phyloP scores from a whole-genome alignment of 2,797 vertebrate genomes.

The Lepus townsendii region DNA sequence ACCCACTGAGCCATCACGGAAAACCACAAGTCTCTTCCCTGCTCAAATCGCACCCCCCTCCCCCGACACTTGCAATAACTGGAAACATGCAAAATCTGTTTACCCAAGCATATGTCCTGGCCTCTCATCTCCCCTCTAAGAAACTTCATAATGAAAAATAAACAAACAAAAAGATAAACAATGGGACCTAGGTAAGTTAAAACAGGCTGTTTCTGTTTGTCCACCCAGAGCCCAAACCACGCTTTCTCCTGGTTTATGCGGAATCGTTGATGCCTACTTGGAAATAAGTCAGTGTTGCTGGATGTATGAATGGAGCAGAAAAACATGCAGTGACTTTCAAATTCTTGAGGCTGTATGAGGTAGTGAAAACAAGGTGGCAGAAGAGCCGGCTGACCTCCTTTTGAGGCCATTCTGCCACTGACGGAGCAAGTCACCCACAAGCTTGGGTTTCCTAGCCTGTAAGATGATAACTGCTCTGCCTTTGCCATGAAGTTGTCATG shows the following conservation, averaged over 20 bases:
- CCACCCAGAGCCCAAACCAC: background rate
- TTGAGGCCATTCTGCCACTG: background rate
- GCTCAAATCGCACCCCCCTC: background rate
- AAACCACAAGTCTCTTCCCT: background rate
- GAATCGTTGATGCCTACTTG: background rate
- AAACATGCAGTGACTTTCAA: background rate
- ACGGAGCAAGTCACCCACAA: background rate
- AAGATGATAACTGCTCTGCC: background rate
- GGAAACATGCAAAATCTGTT: background rate
- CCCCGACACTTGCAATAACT: background rate
- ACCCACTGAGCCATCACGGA: background rate
- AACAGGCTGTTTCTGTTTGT: background rate
- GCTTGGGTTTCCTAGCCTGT: slow-evolving; percentile 6
- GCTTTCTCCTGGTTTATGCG: background rate
- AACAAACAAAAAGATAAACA: background rate
- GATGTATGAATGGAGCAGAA: background rate
- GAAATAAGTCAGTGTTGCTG: background rate
- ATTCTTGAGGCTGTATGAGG: background rate
- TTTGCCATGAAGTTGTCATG: slow-evolving; percentile 6
- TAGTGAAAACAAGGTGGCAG: background rate
- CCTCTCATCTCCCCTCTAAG: background rate
- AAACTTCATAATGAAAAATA: background rate
- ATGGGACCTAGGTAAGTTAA: background rate
- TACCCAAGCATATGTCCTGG: background rate
- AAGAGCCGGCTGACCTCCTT: background rate